Percentiles rank a stretch among this genome's conserved stretches.
Conservation (phyloP, 1,140 invertebrate species). For the Drosophila pandora region DNA sequence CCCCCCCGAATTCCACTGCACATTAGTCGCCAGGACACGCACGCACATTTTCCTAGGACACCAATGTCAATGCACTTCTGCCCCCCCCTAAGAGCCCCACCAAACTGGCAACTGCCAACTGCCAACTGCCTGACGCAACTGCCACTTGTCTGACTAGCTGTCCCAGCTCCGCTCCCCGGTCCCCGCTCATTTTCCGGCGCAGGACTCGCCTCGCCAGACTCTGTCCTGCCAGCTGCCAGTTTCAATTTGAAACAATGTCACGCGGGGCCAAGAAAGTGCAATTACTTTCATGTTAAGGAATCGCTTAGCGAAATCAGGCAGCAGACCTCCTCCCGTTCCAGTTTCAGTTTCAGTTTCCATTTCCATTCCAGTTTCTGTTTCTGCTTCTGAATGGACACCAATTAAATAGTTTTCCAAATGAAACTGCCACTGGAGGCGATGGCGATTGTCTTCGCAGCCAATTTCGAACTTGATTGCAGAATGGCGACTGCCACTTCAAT, state of each 20-base stretch:
- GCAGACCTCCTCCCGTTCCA: neutral
- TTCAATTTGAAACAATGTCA: constrained; percentile 58
- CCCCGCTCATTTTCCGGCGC: neutral
- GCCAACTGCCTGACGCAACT: constrained; percentile 9
- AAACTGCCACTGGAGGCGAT: neutral
- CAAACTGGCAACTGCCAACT: constrained; percentile 5
- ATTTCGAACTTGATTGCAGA: neutral
- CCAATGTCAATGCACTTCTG: neutral
- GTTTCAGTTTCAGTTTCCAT: constrained; percentile 17
- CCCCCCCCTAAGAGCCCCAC: neutral
- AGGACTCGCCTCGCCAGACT: neutral
- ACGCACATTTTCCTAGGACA: constrained; percentile 36
- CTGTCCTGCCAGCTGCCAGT: constrained; percentile 46
- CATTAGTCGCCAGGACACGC: constrained; percentile 56
- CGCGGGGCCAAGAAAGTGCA: constrained; percentile 44
- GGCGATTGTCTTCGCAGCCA: neutral
- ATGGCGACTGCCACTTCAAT: neutral
- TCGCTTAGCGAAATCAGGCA: constrained; percentile 36
- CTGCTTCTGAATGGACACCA: constrained; percentile 17
- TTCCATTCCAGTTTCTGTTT: neutral
- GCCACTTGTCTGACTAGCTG: constrained; percentile 11
- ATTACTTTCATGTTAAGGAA: constrained; percentile 55
- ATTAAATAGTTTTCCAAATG: constrained; percentile 32
- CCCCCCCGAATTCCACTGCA: constrained; percentile 53
- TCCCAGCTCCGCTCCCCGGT: neutral